Percentiles rank a stretch among this genome's conserved stretches.
These are phyloP conservation scores for Indri indri DNA, from an alignment of 2,113 vertebrate genomes.

Conservation along the genomic window DNA sequence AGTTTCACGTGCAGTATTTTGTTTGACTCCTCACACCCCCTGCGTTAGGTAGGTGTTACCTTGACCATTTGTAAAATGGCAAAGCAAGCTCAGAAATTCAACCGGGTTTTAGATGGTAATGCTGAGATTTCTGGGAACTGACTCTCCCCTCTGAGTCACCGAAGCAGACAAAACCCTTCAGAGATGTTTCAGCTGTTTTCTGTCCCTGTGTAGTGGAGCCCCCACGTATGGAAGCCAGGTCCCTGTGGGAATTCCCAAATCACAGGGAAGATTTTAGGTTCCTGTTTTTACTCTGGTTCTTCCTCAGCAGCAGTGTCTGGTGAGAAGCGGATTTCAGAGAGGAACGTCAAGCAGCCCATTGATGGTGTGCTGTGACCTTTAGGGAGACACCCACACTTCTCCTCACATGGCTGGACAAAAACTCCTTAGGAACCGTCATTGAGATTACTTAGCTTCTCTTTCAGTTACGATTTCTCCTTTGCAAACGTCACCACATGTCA, in stretches of 20 bases:
- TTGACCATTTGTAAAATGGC: background rate
- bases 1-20: background rate
- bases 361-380: constrained; percentile 78
- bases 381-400: constrained; percentile 70
- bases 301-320: constrained; percentile 38
- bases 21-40: background rate
- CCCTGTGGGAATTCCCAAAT: constrained; percentile 82
- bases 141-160: background rate
- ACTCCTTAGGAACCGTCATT: constrained; percentile 29
- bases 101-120: background rate
- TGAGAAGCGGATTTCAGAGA: constrained; percentile 60
- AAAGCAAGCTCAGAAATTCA: background rate
- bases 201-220: background rate
- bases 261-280: constrained; percentile 79
- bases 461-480: constrained; percentile 26
- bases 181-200: background rate
- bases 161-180: background rate
- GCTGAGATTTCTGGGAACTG: background rate
- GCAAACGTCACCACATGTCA: background rate
- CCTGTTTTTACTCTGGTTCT: constrained; percentile 82
- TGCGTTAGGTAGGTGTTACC: background rate
- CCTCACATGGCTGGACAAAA: constrained; percentile 57
- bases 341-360: constrained; percentile 69
- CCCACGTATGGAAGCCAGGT: constrained; percentile 61
- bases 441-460: constrained; percentile 40